phyloP scores from a whole-genome alignment of 2,888 invertebrate genomes.

The Caenorhabditis panamensis region DNA sequence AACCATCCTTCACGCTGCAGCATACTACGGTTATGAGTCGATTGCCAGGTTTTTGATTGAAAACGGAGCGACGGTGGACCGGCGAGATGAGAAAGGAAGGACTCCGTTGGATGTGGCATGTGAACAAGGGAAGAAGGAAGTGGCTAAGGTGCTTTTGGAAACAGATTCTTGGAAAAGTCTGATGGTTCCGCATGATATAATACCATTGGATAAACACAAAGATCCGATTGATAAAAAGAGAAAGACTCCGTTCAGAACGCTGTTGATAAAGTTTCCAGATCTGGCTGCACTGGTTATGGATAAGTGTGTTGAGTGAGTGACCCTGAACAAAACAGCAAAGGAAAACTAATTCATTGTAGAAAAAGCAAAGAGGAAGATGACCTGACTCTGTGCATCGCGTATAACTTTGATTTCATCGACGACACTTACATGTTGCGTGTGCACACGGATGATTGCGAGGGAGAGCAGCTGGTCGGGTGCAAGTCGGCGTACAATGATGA shows the following conservation, averaged over 20 bases:
- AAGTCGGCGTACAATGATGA: conserved; percentile 75
- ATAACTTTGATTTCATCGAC: conserved; percentile 83
- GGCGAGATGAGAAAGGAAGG: conserved; percentile 54
- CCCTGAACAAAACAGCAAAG: background rate
- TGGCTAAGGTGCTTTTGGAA: conserved; percentile 82
- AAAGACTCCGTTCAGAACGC: conserved; percentile 83
- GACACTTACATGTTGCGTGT: conserved; percentile 82
- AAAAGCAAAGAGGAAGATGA: conserved; percentile 45
- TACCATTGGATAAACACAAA: conserved; percentile 45
- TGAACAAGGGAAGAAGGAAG: conserved; percentile 73
- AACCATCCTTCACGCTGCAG: conserved; percentile 82
- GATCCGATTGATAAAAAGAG: conserved; percentile 33
- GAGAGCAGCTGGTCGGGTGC: conserved; percentile 39
- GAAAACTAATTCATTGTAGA: conserved; percentile 14
- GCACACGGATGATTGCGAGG: conserved; percentile 39
- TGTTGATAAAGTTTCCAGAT: conserved; percentile 83
- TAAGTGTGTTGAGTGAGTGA: conserved; percentile 65
- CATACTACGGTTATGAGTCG: conserved; percentile 81
- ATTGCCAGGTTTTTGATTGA: conserved; percentile 82
- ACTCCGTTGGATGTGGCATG: conserved; percentile 64
- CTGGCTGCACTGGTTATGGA: conserved; percentile 76
- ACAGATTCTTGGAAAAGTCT: conserved; percentile 82
- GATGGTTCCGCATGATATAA: conserved; percentile 74
- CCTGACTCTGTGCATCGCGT: conserved; percentile 78
- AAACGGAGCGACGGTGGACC: conserved; percentile 79